Base-by-base conservation (phyloP, 2,888 invertebrate species). In the Acleris emargana region DNA sequence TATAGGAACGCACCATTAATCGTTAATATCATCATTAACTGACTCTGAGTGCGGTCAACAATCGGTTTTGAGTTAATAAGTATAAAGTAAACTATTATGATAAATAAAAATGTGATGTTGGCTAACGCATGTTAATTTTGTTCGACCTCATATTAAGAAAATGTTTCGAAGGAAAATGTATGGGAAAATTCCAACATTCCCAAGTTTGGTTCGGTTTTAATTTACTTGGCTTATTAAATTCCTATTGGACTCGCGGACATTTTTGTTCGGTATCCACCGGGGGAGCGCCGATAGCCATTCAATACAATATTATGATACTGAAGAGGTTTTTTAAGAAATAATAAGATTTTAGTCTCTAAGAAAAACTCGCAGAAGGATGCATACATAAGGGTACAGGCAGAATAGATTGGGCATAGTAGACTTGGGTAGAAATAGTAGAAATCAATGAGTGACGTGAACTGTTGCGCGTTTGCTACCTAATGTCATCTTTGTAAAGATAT, bases 171-270 rank as follows among this genome's bases (percentile, higher is more conserved):
- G 63, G 59, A 52, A 68, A 69, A 68, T 72, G 71, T 68, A 70
- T 63, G 53, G 67, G 72, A 75, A 73, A 67, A 53, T 32, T 69
- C 63, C 70, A 69, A 68, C 69, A 68, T 64, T 71, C 67, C 70
- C 42, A 42, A 54, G 49, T 54, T 54, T 17, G 73, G 66, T 50
- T 62, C 58, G 58, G 73, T 73, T 78, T 80, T 84, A 86, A 84
- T 84, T 84, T 81, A 76, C 74, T 77, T 73, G 69, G 75, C 72
- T 79, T 80, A 78, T 84, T 81, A 87, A 86, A 87, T 85, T 86
- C 86, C 79, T 72, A 72, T 69, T 67, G 72, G 22, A 64, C 38
- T 64, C n/a, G 66, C 72, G 70, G 69, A 73, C 69, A 73, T 67
- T 59, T 69, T 59, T 49, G 53, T 49, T 68, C 54, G n/a, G 58